Evolutionary conservation across 1,140 invertebrate species (phyloP).

Genomic region (Drosophila rufa): DNA sequence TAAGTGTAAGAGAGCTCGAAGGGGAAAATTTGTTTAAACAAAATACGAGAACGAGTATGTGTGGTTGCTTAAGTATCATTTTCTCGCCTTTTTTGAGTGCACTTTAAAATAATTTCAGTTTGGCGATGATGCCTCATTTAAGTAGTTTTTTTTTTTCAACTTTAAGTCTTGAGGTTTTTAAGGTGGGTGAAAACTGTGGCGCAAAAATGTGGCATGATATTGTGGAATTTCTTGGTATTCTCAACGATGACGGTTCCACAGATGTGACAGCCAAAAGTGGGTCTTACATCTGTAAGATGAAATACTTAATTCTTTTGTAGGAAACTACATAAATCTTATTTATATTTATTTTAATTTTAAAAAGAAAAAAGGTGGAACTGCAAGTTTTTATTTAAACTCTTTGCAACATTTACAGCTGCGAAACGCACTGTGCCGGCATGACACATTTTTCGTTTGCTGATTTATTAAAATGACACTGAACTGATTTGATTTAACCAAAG

Average conservation of each 20-base stretch:
- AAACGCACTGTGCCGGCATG: conserved; percentile 29
- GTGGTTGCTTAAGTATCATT: conserved; percentile 28
- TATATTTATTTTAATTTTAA: neutral
- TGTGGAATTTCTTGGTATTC: conserved; percentile 25
- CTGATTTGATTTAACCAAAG: conserved; percentile 63
- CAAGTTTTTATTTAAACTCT: neutral
- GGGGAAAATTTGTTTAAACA: conserved; percentile 37
- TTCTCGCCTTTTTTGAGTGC: conserved; percentile 23
- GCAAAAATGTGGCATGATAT: conserved; percentile 55
- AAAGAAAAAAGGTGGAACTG: too few relatives aligned
- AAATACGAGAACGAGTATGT: conserved; percentile 4
- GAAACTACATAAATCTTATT: neutral
- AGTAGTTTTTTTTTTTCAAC: neutral
- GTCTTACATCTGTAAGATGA: neutral
- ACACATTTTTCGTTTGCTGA: conserved; percentile 54
- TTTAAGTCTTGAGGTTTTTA: neutral
- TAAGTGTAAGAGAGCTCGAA: conserved; percentile 48
- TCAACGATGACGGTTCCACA: neutral
- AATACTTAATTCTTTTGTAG: neutral
- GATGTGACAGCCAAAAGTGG: neutral
- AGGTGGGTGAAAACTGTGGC: conserved; percentile 49
- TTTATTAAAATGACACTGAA: conserved; percentile 75
- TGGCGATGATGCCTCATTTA: conserved; percentile 3
- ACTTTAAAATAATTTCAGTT: conserved; percentile 29
- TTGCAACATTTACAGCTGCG: neutral